Evolutionary conservation across 2,797 vertebrate species (phyloP), one percentile per base, ranked within the genome.

Genomic region (Sus cebifrons): DNA sequence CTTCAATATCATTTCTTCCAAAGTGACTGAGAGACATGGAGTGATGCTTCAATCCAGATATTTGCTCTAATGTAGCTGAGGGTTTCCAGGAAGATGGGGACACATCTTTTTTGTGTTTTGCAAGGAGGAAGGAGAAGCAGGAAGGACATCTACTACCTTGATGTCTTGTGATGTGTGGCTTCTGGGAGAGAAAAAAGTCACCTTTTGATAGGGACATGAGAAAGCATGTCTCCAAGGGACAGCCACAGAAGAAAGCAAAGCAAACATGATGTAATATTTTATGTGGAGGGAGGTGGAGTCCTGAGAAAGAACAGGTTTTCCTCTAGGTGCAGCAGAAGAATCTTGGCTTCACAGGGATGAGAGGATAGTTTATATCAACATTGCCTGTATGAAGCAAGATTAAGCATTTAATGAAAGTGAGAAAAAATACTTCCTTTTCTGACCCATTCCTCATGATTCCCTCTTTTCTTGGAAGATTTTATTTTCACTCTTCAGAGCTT

Each of bases 391-490:
- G 36, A 40, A 65, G 44, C 40, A 27, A 84, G 16, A 83, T 54
- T 32, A 23, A 23, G 1, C 29, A 36, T 64, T 64, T 64, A 8
- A 32, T 27, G 40, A 16, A 62, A 6, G 17, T 27, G 29, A 5
- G 25, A 16, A 56, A 56, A 56, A 56, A 17, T 1, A 15, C 20
- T 56, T 7, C 29, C 23, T 77, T n/a, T 27, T 23, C 62, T 86
- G 17, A 29, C 17, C 7, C 2, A 3, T 49, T 49, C 2, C 6
- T 25, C 44, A 17, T 56, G 7, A n/a, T 11, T 25, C 5, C 2
- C 3, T 44, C 36, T 32, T 36, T 25, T n/a, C 3, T 7, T 65
- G 40, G 6, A 15, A 58, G 27, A 49, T 44, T 88, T 94, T 67
- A 32, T 64, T 75, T 29, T n/a, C 9, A 15, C 27, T 36, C 27